Evolutionary conservation across 1,140 invertebrate species (phyloP).

Genomic region (Drosophila chauvacae): DNA sequence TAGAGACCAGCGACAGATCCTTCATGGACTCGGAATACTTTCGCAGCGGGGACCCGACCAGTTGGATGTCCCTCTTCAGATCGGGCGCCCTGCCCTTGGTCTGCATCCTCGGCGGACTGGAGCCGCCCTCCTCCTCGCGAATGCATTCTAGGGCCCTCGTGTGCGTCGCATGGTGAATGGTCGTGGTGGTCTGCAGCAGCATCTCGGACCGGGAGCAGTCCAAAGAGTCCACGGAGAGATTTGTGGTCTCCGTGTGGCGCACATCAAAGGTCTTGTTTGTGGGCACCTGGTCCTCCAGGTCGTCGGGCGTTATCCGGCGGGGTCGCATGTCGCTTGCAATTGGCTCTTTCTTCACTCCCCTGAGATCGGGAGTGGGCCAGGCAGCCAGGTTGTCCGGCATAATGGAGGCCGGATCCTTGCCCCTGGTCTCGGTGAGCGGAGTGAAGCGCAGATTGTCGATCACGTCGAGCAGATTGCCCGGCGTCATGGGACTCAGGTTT

Average conservation of each 20-base stretch:
- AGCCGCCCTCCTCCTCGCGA: conserved; percentile 61
- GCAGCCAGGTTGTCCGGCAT: conserved; percentile 68
- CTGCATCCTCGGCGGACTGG: conserved; percentile 29
- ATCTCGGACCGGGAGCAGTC: conserved; percentile 38
- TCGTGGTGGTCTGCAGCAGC: conserved; percentile 64
- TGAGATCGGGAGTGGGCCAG: conserved; percentile 71
- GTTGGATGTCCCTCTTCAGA: conserved; percentile 68
- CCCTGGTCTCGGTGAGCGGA: conserved; percentile 41
- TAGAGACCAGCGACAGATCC: conserved; percentile 64
- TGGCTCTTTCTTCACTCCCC: neutral
- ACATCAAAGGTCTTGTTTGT: conserved; percentile 77
- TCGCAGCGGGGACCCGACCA: conserved; percentile 74
- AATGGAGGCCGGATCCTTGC: neutral
- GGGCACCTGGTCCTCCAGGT: conserved; percentile 44
- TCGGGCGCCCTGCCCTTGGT: conserved; percentile 28
- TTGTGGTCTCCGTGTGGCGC: conserved; percentile 49
- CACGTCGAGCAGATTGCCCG: conserved; percentile 62
- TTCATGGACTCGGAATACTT: conserved; percentile 83
- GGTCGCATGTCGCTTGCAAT: conserved; percentile 48
- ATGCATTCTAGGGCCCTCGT: conserved; percentile 66
- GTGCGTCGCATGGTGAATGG: conserved; percentile 52
- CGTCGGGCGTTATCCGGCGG: conserved; percentile 44
- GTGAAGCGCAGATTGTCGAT: conserved; percentile 82
- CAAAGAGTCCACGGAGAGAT: conserved; percentile 53
- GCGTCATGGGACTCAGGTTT: conserved; percentile 72